Evolutionary conservation across 2,888 invertebrate species (phyloP).

Genomic region (Lepidocyrtoides sp.): DNA sequence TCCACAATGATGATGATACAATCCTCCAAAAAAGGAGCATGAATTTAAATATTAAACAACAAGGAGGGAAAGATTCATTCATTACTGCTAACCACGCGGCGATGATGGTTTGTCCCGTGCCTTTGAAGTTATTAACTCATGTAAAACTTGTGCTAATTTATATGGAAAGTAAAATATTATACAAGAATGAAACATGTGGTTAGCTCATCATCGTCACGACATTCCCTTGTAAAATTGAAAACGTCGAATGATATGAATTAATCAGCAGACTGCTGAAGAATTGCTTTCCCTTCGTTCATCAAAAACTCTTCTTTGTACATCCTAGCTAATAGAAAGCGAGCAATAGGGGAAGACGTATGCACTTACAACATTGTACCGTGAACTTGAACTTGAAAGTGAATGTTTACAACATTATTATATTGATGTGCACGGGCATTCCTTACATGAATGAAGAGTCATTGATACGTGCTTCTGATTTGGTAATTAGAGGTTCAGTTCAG

Average conservation of each 20-base stretch:
- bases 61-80: background rate
- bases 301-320: background rate
- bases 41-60: too few species aligned
- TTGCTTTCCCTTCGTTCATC: background rate
- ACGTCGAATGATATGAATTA: conserved; percentile 6
- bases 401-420: background rate
- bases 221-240: background rate
- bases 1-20: too few species aligned
- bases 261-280: background rate
- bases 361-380: background rate
- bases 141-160: conserved; percentile 1
- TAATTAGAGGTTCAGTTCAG: background rate
- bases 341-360: background rate
- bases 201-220: background rate
- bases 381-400: conserved; percentile 11
- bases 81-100: background rate
- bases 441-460: background rate
- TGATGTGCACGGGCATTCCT: background rate
- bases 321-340: background rate
- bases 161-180: background rate
- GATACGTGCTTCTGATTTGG: background rate
- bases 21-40: too few species aligned
- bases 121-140: conserved; percentile 21
- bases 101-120: background rate
- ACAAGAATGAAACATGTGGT: background rate